These are phyloP conservation scores for Chloropsis hardwickii DNA, from an alignment of 2,113 vertebrate species.

Conservation along the genomic window DNA sequence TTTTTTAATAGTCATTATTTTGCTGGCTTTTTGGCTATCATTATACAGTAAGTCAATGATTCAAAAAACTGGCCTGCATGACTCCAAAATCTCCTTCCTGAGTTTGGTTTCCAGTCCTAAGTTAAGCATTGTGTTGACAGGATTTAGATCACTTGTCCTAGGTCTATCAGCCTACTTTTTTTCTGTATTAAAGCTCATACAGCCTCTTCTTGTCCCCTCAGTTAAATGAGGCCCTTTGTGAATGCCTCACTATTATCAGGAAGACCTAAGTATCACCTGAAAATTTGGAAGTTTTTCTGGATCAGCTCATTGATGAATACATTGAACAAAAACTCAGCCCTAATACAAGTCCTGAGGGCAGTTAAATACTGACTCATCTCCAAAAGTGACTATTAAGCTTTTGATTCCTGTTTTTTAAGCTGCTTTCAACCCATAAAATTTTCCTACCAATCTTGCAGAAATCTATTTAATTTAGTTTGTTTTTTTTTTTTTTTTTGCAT, in stretches of 20 bases:
- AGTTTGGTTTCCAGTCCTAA: background rate
- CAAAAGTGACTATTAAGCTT: background rate
- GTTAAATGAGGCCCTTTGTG: background rate
- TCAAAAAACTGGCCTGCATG: background rate
- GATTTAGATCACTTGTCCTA: background rate
- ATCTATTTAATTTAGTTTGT: background rate
- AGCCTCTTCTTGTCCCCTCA: background rate
- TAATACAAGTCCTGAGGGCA: fast-evolving
- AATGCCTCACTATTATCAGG: background rate
- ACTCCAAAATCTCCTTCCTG: background rate
- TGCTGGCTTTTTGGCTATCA: background rate
- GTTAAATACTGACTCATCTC: background rate
- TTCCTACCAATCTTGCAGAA: background rate
- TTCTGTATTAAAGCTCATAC: background rate
- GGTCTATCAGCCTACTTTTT: background rate
- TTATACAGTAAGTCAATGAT: background rate
- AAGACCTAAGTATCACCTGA: background rate
- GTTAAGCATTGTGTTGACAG: background rate
- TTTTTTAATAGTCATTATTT: background rate
- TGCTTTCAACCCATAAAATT: background rate
- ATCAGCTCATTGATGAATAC: background rate
- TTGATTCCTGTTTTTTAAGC: background rate
- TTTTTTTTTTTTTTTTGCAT: background rate
- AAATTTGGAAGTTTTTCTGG: background rate
- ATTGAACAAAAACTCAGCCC: background rate